Base-by-base conservation (phyloP, 2,888 invertebrate species). In the Apamea monoglypha region DNA sequence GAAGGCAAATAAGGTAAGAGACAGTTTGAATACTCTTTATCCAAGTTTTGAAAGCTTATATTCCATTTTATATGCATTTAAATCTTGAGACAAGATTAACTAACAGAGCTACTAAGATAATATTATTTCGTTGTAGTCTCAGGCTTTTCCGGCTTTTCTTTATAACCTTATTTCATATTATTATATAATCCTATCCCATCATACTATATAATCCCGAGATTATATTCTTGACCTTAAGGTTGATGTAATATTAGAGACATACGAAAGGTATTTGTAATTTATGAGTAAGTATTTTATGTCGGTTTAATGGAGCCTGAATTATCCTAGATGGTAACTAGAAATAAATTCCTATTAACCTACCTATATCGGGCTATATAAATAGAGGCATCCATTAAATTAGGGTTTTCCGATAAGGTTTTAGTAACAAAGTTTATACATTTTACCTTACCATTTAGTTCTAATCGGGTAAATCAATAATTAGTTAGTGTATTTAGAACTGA, bases 1-100 rank as follows among this genome's bases (percentile, higher is more conserved):
- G n/a, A 97, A 97, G 84, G 97, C 95, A 16, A 97, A 97, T 88
- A 97, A 97, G 95, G 97, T 97, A 88, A 91, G 91, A 50, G 68
- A 25, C 25, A 29, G 5, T 25, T 36, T 72, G 3, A 59, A 66
- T n/a, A 36, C 36, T 12, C 36, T 14, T 40, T 14, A n/a, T 18
- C 12, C 18, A n/a, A 36, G 18, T 18, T n/a, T 6, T 64, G 12
- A n/a, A 70, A 36, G 70, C 32, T 70, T 25, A 8, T 29, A 32
- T 53, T 50, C 16, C 5, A 56, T 70, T 32, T 21, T 1, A 29
- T 68, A 7, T n/a, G 21, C 7, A 68, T 47, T 47, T 29, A 12
- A 68, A 68, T 29, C 7, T 21, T 56, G 56, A 12, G 25, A n/a
- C 4, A 44, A 18, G 10, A 25, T 16, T 5, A 70, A n/a, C 8